Percentiles rank a stretch among this genome's conserved stretches.
Evolutionary conservation across 2,797 vertebrate genomes (phyloP).

Genomic region (Chaetophractus vellerosus): DNA sequence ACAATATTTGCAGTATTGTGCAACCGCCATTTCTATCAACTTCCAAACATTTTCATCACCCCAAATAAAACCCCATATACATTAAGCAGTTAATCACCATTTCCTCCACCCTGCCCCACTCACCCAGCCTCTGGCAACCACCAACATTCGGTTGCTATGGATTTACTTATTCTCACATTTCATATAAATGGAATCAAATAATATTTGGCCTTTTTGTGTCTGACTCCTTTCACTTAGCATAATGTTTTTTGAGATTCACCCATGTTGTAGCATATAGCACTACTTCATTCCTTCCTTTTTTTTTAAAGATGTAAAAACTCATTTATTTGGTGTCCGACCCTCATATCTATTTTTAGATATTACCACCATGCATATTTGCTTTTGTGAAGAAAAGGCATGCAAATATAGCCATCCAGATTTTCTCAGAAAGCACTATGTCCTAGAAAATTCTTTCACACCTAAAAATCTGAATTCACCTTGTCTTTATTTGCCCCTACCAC

Average conservation of each 20-base stretch:
- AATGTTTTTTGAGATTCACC: too few relatives aligned
- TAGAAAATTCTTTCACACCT: conserved; percentile 34
- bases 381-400: conserved; percentile 53
- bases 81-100: not conserved
- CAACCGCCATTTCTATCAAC: not conserved
- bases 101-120: not conserved
- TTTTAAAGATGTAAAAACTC: conserved; percentile 51
- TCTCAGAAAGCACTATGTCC: conserved; percentile 34
- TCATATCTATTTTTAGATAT: conserved; percentile 72
- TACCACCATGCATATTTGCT: conserved; percentile 35
- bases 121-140: not conserved
- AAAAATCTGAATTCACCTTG: conserved; percentile 32
- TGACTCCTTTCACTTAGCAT: too few relatives aligned
- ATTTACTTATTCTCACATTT: not conserved
- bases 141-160: not conserved
- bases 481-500: conserved; percentile 33
- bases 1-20: not conserved
- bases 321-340: conserved; percentile 77
- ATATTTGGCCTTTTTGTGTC: not conserved
- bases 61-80: not conserved
- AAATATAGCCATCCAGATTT: conserved; percentile 49
- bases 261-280: too few relatives aligned
- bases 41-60: not conserved
- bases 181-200: not conserved
- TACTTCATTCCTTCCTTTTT: too few relatives aligned